A percentile compares a stretch with the other conserved stretches of the same genome.
Evolutionary conservation across 2,888 invertebrate genomes (phyloP).

Genomic region (Caenorhabditis sp.): DNA sequence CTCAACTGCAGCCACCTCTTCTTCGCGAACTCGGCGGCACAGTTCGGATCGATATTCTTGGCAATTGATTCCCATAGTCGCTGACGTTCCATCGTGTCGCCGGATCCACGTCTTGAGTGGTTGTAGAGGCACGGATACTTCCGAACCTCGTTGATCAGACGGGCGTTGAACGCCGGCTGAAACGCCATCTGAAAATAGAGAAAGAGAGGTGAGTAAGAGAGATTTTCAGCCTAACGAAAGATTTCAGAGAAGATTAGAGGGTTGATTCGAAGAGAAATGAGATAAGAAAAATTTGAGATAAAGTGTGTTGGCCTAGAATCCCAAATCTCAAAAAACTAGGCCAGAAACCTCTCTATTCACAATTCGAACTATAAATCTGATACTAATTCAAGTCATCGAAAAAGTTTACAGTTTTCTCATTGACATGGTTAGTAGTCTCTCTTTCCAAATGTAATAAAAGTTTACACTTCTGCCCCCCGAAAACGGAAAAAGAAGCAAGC

Average conservation of each 20-base stretch:
- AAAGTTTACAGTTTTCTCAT: slow-evolving; percentile 8
- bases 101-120: slow-evolving; percentile 77
- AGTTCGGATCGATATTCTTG: slow-evolving; percentile 76
- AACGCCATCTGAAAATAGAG: slow-evolving; percentile 57
- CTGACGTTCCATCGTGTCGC: slow-evolving; percentile 77
- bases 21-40: slow-evolving; percentile 82
- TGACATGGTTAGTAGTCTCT: slow-evolving; percentile 24
- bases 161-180: slow-evolving; percentile 80
- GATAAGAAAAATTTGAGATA: not conserved
- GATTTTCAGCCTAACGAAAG: no score
- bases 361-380: not conserved
- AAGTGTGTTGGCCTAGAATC: no score
- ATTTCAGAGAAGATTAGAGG: slow-evolving; percentile 3
- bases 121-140: slow-evolving; percentile 82
- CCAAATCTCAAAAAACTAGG: not conserved
- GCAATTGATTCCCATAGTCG: slow-evolving; percentile 82
- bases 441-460: slow-evolving; percentile 29
- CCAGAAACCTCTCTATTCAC: not conserved
- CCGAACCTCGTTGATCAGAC: slow-evolving; percentile 79
- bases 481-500: slow-evolving; percentile 4
- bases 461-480: slow-evolving; percentile 21
- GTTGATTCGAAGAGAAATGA: not conserved
- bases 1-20: slow-evolving; percentile 82
- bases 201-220: not conserved
- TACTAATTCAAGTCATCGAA: not conserved